Percentiles rank a stretch among this genome's conserved stretches.
Evolutionary conservation across 2,888 invertebrate genomes (phyloP).

Genomic region (Drosophila bunnanda): DNA sequence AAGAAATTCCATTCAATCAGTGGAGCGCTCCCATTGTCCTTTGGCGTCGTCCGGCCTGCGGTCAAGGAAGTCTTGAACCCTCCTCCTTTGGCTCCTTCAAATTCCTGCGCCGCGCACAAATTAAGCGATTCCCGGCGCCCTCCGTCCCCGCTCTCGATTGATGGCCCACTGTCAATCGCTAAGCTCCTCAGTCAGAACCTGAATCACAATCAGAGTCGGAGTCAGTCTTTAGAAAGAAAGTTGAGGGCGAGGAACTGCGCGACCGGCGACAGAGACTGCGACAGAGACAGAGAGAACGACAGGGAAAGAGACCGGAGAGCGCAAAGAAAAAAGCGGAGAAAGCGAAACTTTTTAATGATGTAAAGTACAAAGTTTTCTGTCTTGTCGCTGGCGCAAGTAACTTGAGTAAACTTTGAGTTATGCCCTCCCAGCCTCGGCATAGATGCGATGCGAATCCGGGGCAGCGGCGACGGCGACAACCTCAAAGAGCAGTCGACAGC

Average conservation of each 20-base stretch:
- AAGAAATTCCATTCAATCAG: slow-evolving; percentile 26
- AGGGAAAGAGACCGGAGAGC: slow-evolving; percentile 18
- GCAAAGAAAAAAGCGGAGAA: slow-evolving; percentile 59
- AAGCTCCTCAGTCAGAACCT: slow-evolving; percentile 55
- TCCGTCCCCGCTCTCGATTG: slow-evolving; percentile 54
- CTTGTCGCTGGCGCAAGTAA: slow-evolving; percentile 74
- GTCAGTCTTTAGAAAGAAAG: slow-evolving; percentile 62
- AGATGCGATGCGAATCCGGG: slow-evolving; percentile 31
- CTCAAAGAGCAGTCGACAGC: slow-evolving; percentile 59
- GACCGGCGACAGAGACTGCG: slow-evolving; percentile 21
- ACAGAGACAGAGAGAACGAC: background rate
- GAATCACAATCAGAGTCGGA: slow-evolving; percentile 62
- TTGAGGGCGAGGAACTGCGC: slow-evolving; percentile 33
- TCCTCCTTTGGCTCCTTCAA: slow-evolving; percentile 15
- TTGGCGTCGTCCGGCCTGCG: slow-evolving; percentile 20
- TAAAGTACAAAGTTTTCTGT: slow-evolving; percentile 83
- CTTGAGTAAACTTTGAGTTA: slow-evolving; percentile 80
- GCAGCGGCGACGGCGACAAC: slow-evolving; percentile 55
- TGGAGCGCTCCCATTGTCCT: slow-evolving; percentile 3
- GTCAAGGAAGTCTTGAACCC: slow-evolving; percentile 36
- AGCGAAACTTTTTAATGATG: slow-evolving; percentile 83
- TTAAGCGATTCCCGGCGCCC: slow-evolving; percentile 53
- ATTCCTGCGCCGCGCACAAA: slow-evolving; percentile 67
- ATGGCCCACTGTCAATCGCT: slow-evolving; percentile 74
- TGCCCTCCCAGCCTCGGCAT: slow-evolving; percentile 63